phyloP scores from a whole-genome alignment of 2,113 vertebrate species.

The human region DNA sequence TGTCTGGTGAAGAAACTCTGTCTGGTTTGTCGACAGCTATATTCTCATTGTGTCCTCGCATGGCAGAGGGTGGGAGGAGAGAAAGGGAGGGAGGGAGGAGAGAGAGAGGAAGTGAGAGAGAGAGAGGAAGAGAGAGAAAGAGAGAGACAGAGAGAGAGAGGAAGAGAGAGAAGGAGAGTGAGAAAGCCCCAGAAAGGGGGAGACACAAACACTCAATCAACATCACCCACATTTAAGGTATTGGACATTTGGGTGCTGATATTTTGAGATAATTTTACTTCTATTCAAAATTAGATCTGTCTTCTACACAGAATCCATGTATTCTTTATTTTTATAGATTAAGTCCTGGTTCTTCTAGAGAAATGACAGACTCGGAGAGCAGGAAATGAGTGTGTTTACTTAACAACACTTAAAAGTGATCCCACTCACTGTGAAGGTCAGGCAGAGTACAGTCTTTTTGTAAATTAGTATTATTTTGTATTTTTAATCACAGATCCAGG shows the following conservation, averaged over 20 bases:
- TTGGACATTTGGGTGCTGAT: background rate
- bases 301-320: too few relatives aligned
- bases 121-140: too few relatives aligned
- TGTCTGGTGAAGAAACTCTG: background rate
- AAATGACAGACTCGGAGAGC: background rate
- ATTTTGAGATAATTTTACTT: background rate
- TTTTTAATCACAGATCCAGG: background rate
- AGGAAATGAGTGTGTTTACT: background rate
- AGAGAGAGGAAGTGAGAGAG: background rate
- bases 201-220: background rate
- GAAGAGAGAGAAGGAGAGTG: background rate
- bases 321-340: background rate
- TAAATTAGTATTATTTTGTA: background rate
- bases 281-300: background rate
- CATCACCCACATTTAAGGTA: background rate
- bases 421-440: rapidly evolving
- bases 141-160: too few relatives aligned
- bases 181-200: background rate
- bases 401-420: background rate
- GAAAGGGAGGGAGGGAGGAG: too few relatives aligned
- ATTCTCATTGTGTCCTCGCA: background rate
- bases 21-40: background rate
- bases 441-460: rapidly evolving
- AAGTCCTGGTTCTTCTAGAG: too few relatives aligned
- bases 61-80: too few relatives aligned